Base-by-base conservation (phyloP, 2,113 vertebrate species). In the Silurus meridionalis region DNA sequence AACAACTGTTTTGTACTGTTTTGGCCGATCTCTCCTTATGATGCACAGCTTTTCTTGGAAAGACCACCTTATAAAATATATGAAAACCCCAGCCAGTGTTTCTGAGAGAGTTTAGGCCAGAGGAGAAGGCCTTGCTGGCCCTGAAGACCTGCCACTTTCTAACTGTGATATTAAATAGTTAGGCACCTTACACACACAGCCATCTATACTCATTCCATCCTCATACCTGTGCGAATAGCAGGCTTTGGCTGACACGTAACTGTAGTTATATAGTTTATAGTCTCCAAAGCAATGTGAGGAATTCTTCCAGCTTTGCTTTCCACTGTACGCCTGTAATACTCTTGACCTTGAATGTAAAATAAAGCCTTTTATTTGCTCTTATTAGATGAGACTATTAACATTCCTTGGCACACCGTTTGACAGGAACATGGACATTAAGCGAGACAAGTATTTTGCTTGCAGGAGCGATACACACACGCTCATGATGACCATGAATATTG, bases 161-260 rank as follows among this genome's bases (percentile, higher is more conserved):
- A 48, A 75, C 67, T 86, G 50, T 6, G 25, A n/a, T 82, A 50
- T 74, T 21, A 67, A 60, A 19, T 67, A 50, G 21, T 55, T 10
- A 89, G 87, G 90, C 84, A 91, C 90, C 88, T 91, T 88, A 87
- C 89, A 77, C 93, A 92, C 92, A 91, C 89, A 92, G 88, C 23
- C 83, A 72, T 8, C 89, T n/a, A 86, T 85, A 86, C 84, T 81
- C 89, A 89, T 93, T 92, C 91, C 74, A 57, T 80, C 63, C 83
- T 64, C 79, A 91, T 93, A 92, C 91, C 92, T 90, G 86, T 74
- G 72, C 84, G 91, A 95, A 93, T 91, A 92, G 92, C 91, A 91
- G 90, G 90, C 90, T 90, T 93, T 88, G 91, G 90, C 90, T 91
- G 88, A 88, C 91, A 90, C 89, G 91, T 94, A 94, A 94, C 93